Percentiles rank a stretch among this genome's conserved stretches.
Evolutionary conservation across 2,113 vertebrate genomes (phyloP).

Genomic region (Pteropus alecto): DNA sequence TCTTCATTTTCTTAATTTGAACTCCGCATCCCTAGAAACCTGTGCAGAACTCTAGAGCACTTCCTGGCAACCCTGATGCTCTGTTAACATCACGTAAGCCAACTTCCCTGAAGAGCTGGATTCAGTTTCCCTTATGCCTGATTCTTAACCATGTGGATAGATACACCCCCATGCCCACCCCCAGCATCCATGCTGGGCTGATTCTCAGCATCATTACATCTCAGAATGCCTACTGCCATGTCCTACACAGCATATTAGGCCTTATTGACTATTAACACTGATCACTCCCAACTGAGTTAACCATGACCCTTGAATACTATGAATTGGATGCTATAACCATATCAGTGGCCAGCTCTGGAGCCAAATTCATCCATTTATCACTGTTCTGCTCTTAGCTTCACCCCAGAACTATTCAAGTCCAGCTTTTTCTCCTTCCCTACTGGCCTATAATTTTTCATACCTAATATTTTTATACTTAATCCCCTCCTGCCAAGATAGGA

Average conservation of each 20-base stretch:
- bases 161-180: rapidly evolving
- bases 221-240: neutral
- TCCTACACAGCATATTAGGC: neutral
- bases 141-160: neutral
- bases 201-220: neutral
- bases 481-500: neutral
- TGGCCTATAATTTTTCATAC: neutral
- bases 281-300: neutral
- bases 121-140: neutral
- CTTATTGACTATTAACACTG: neutral
- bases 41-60: neutral
- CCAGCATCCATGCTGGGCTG: neutral
- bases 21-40: neutral
- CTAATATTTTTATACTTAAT: neutral
- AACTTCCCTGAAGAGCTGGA: neutral
- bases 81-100: neutral
- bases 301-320: neutral
- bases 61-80: neutral
- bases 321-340: neutral
- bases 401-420: neutral
- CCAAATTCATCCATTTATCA: neutral
- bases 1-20: neutral
- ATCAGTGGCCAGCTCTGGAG: neutral
- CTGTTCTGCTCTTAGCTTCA: neutral
- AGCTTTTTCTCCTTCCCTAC: neutral